Percentiles rank a stretch among this genome's conserved stretches.
phyloP scores from a whole-genome alignment of 2,797 vertebrate species.

The Crenichthys baileyi region DNA sequence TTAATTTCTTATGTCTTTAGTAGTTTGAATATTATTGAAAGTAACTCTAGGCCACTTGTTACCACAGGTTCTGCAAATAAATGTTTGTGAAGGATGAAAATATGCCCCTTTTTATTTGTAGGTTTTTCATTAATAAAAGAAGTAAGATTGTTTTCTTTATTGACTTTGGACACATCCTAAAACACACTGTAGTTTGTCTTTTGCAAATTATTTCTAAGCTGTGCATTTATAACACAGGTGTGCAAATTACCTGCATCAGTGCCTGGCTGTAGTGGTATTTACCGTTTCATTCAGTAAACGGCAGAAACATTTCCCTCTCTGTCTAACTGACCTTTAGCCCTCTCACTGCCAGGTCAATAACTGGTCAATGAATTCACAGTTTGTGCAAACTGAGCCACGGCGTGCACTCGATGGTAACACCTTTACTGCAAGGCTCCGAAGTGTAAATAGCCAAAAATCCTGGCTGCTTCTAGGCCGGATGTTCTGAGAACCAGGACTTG shows the following conservation, averaged over 20 bases:
- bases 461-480: neutral
- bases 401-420: neutral
- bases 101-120: too few species aligned
- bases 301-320: neutral
- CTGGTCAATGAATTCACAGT: neutral
- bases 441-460: neutral
- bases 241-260: neutral
- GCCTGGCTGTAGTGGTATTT: neutral
- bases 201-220: neutral
- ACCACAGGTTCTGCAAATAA: too few species aligned
- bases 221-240: neutral
- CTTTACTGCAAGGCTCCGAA: neutral
- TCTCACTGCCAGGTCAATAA: neutral
- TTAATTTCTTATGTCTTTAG: too few species aligned
- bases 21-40: too few species aligned
- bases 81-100: too few species aligned
- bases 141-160: neutral
- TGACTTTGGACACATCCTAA: neutral
- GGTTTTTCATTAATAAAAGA: too few species aligned
- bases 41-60: too few species aligned
- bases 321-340: neutral
- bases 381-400: neutral
- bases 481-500: neutral
- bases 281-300: neutral
- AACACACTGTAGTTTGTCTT: too few species aligned